Conservation (phyloP, 2,797 vertebrate species). For the Gallinago stenura region DNA sequence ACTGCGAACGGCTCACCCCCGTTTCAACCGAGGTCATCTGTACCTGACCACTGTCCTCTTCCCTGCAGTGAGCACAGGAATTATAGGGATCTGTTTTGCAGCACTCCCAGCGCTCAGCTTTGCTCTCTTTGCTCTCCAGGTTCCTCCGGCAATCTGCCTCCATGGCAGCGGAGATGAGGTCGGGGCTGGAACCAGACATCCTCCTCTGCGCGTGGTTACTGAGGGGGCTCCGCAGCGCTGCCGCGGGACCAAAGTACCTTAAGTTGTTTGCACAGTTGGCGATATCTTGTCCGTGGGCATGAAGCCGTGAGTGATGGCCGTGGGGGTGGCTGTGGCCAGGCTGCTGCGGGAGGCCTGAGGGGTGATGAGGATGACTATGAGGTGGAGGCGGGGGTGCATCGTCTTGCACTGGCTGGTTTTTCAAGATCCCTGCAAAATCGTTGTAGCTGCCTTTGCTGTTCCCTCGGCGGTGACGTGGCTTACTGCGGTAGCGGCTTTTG, state of each 20-base stretch:
- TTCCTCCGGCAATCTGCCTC: conserved; percentile 84
- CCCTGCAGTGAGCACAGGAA: conserved; percentile 85
- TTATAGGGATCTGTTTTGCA: conserved; percentile 86
- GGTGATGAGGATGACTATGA: not conserved
- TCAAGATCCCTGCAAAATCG: conserved; percentile 89
- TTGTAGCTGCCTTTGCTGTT: conserved; percentile 96
- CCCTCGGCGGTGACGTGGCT: conserved; percentile 93
- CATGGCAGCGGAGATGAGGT: conserved; percentile 91
- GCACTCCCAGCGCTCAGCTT: conserved; percentile 82
- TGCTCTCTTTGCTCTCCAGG: conserved; percentile 58
- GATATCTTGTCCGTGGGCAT: conserved; percentile 86
- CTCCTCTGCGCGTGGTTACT: conserved; percentile 90
- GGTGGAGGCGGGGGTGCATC: conserved; percentile 78
- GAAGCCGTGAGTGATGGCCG: conserved; percentile 76
- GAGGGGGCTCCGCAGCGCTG: conserved; percentile 93
- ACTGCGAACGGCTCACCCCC: conserved; percentile 68
- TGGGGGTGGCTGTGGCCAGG: not conserved
- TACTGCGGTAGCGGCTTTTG: conserved; percentile 93
- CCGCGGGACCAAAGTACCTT: conserved; percentile 94
- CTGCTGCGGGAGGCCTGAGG: conserved; percentile 43
- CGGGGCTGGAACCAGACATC: conserved; percentile 89
- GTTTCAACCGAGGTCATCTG: not conserved
- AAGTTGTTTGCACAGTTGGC: conserved; percentile 94
- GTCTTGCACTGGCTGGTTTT: conserved; percentile 75
- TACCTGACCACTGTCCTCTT: conserved; percentile 22